These are phyloP conservation scores for Tinamus major DNA, from an alignment of 2,797 vertebrate species.

Conservation along the genomic window DNA sequence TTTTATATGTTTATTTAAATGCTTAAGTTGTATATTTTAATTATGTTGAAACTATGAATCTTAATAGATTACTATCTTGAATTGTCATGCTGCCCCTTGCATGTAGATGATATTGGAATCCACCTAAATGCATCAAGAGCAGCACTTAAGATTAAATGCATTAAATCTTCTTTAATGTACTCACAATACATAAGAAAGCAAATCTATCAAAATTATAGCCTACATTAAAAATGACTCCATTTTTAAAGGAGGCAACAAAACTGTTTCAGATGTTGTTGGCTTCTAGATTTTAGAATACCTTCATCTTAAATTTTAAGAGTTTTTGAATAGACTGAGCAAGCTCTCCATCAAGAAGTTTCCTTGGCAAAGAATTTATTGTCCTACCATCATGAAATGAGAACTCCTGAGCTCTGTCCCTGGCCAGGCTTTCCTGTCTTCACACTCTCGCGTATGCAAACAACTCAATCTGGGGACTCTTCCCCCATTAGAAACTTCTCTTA, in stretches of 20 bases:
- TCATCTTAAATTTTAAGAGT: not conserved
- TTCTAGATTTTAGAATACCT: not conserved
- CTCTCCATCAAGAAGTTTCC: not conserved
- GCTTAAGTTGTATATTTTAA: not conserved
- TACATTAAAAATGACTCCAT: not conserved
- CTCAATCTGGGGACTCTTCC: not conserved
- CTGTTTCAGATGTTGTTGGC: not conserved
- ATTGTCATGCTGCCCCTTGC: not conserved
- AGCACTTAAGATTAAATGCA: not conserved
- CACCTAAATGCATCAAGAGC: not conserved
- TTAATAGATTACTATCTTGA: not conserved
- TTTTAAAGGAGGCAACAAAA: not conserved
- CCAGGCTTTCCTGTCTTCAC: not conserved
- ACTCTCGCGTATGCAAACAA: not conserved
- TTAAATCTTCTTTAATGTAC: not conserved
- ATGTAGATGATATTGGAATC: not conserved
- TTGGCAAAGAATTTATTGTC: not conserved
- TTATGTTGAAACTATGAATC: not conserved
- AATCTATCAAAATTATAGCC: not conserved
- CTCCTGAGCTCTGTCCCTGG: not conserved
- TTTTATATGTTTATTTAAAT: slow-evolving; percentile 2
- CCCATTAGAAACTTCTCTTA: not conserved
- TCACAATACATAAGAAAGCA: not conserved
- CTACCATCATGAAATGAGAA: not conserved
- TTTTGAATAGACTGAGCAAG: not conserved